Evolutionary conservation across 2,888 invertebrate species (phyloP).

Genomic region (Stomorhina lunata): DNA sequence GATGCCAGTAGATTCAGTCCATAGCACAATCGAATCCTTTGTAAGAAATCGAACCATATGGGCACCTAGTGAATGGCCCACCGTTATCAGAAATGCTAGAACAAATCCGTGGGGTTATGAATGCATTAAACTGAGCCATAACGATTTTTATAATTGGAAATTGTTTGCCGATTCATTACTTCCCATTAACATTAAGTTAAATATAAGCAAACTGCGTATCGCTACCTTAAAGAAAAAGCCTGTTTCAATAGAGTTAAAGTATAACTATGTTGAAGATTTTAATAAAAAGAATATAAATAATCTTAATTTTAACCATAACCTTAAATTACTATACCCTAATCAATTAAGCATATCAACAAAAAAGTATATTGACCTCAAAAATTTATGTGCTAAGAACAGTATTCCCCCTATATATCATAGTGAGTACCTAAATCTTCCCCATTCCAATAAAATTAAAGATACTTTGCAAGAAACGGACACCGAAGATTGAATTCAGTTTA

Average conservation of each 20-base stretch:
- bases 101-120: conserved; percentile 17
- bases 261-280: conserved; percentile 18
- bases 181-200: conserved; percentile 24
- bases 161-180: conserved; percentile 41
- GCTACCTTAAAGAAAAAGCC: conserved; percentile 24
- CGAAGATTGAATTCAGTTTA: too few relatives aligned
- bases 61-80: conserved; percentile 36
- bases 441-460: too few relatives aligned
- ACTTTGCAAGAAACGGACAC: too few relatives aligned
- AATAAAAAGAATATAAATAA: conserved; percentile 35
- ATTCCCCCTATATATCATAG: too few relatives aligned
- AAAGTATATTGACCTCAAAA: too few relatives aligned
- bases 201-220: conserved; percentile 20
- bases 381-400: too few relatives aligned
- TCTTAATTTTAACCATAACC: conserved; percentile 10
- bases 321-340: too few relatives aligned
- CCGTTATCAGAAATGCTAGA: conserved; percentile 33
- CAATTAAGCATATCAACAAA: too few relatives aligned
- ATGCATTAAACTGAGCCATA: conserved; percentile 13
- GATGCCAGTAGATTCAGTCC: conserved; percentile 49
- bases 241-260: conserved; percentile 28
- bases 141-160: conserved; percentile 38
- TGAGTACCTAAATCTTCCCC: too few relatives aligned
- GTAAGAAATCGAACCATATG: conserved; percentile 36
- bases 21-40: conserved; percentile 42